These are phyloP conservation scores for Sapajus apella DNA, from an alignment of 2,113 vertebrate species.

Conservation along the genomic window DNA sequence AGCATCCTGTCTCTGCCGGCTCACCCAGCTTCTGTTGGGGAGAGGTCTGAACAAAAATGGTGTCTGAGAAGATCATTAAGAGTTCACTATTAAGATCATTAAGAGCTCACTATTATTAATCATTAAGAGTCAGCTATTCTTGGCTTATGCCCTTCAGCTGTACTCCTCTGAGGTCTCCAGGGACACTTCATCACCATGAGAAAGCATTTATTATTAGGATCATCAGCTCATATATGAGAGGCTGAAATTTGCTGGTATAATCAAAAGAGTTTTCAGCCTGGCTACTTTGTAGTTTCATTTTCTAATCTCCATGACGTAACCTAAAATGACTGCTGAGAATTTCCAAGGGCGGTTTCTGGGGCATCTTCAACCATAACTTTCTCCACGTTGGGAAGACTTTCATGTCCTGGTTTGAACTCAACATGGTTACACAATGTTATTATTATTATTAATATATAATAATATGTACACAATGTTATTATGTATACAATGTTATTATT, in stretches of 20 bases:
- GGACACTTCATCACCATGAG: conserved; percentile 83
- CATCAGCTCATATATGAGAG: conserved; percentile 68
- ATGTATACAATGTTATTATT: conserved; percentile 75
- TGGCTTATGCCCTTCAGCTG: background rate
- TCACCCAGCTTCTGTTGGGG: background rate
- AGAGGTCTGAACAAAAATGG: background rate
- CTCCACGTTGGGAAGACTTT: conserved; percentile 80
- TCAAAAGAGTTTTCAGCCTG: conserved; percentile 83
- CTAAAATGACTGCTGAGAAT: conserved; percentile 81
- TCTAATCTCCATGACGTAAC: conserved; percentile 75
- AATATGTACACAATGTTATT: conserved; percentile 70
- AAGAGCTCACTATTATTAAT: background rate
- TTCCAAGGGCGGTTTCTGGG: conserved; percentile 84
- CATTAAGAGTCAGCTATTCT: background rate
- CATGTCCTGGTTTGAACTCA: conserved; percentile 81
- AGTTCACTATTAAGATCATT: background rate
- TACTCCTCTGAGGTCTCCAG: conserved; percentile 78
- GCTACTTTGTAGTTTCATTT: conserved; percentile 76
- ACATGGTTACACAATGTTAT: conserved; percentile 78
- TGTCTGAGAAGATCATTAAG: background rate
- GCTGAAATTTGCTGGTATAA: conserved; percentile 84
- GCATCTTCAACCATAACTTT: conserved; percentile 81
- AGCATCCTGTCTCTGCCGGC: conserved; percentile 51
- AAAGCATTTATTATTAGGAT: conserved; percentile 69
- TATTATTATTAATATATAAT: conserved; percentile 76